Evolutionary conservation across 2,888 invertebrate species (phyloP).

Genomic region (Coelogynopora nodosa): DNA sequence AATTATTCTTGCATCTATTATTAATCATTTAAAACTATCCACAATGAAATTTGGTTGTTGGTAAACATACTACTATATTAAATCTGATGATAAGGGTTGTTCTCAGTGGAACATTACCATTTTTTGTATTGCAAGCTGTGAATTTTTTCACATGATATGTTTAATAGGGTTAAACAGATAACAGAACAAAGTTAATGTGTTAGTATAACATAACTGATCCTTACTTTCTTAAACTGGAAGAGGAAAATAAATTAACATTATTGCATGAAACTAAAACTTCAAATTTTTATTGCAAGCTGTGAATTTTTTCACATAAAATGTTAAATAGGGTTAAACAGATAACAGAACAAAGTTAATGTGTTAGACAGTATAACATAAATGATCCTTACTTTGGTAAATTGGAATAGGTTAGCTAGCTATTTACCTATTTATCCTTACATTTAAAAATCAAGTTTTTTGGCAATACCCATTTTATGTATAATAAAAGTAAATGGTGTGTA

Average conservation of each 20-base stretch:
- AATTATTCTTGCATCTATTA: not conserved
- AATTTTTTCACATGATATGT: not conserved
- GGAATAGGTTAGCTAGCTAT: not conserved
- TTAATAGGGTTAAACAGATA: not conserved
- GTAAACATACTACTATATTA: no score
- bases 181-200: not conserved
- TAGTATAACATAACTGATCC: not conserved
- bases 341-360: not conserved
- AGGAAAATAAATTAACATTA: not conserved
- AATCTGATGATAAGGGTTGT: no score
- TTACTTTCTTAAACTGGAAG: not conserved
- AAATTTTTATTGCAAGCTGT: not conserved
- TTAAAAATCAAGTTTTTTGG: not conserved
- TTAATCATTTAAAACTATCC: no score
- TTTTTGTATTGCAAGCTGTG: no score
- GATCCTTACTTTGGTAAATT: not conserved
- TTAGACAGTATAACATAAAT: not conserved
- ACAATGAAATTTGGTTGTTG: no score
- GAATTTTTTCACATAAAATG: not conserved
- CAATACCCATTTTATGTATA: not conserved
- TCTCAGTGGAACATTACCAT: no score
- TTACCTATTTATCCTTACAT: not conserved
- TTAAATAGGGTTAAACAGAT: not conserved
- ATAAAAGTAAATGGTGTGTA: conserved; percentile 28
- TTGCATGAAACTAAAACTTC: not conserved